These are phyloP conservation scores for Lampris megalopsis DNA, from an alignment of 2,113 vertebrate genomes.

Conservation along the genomic window DNA sequence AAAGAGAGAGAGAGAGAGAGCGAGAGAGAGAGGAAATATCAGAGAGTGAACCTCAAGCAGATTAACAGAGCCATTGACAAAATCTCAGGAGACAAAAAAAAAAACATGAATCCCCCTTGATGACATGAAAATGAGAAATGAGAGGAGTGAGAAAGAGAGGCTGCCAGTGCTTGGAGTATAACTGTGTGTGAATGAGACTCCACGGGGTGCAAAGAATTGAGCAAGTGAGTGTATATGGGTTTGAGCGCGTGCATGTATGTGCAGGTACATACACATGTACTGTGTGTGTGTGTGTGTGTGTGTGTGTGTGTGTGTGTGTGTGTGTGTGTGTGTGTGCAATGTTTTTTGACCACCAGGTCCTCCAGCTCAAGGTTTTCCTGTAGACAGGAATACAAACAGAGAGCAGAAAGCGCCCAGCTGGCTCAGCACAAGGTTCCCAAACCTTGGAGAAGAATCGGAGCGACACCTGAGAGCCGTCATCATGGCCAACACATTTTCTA, in stretches of 20 bases:
- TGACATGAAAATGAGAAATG: constrained; percentile 23
- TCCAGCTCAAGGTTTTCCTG: constrained; percentile 60
- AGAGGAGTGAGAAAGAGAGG: background rate
- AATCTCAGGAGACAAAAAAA: constrained; percentile 25
- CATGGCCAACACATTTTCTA: constrained; percentile 30
- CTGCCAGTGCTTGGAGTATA: constrained; percentile 40
- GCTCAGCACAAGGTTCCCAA: constrained; percentile 37
- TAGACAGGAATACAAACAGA: constrained; percentile 35
- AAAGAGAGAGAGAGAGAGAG: constrained; percentile 38
- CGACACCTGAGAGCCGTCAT: constrained; percentile 46
- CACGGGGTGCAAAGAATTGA: background rate
- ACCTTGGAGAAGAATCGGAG: constrained; percentile 14
- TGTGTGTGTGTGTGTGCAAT: background rate
- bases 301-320: background rate
- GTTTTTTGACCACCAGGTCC: constrained; percentile 1
- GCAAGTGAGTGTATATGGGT: background rate
- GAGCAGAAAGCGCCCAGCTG: constrained; percentile 9
- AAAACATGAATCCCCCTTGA: constrained; percentile 36
- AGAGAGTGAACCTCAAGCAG: constrained; percentile 11
- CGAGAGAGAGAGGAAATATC: constrained; percentile 28
- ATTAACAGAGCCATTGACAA: constrained; percentile 34
- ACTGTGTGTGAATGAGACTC: constrained; percentile 27
- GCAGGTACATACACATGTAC: background rate
- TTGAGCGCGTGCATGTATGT: background rate
- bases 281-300: constrained; percentile 15